Evolutionary conservation across 92 coral and sea anemone genomes (phyloP).

Genomic region (Bergia sp.): DNA sequence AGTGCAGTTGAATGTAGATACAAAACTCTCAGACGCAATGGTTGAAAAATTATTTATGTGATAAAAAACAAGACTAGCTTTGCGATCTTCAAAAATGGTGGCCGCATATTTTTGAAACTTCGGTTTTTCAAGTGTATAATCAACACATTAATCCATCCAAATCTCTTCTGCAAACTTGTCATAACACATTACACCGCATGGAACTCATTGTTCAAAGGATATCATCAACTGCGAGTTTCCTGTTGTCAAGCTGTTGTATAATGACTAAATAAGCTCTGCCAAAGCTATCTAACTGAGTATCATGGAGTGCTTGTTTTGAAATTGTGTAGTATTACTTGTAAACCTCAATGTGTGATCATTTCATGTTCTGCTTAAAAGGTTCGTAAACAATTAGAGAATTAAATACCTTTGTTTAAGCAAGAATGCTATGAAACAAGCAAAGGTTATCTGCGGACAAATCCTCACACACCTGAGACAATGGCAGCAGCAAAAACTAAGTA

Average conservation of each 20-base stretch:
- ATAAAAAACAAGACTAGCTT: neutral
- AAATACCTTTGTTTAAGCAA: too few species aligned
- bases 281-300: conserved; percentile 11
- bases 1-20: neutral
- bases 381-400: neutral
- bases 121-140: neutral
- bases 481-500: neutral
- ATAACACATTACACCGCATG: conserved; percentile 12
- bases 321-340: neutral
- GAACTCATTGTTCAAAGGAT: conserved; percentile 4
- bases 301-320: neutral
- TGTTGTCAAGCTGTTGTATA: conserved; percentile 26
- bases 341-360: neutral
- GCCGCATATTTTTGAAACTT: neutral
- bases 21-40: neutral
- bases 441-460: neutral
- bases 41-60: neutral
- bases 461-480: neutral
- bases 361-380: neutral
- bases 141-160: neutral
- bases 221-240: conserved; percentile 18
- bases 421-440: neutral
- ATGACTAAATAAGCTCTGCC: conserved; percentile 29
- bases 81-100: neutral
- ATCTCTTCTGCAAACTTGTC: conserved; percentile 1